Percentiles rank a stretch among this genome's conserved stretches.
Conservation (phyloP, 1,140 invertebrate genomes). For the Nautilus pompilius region DNA sequence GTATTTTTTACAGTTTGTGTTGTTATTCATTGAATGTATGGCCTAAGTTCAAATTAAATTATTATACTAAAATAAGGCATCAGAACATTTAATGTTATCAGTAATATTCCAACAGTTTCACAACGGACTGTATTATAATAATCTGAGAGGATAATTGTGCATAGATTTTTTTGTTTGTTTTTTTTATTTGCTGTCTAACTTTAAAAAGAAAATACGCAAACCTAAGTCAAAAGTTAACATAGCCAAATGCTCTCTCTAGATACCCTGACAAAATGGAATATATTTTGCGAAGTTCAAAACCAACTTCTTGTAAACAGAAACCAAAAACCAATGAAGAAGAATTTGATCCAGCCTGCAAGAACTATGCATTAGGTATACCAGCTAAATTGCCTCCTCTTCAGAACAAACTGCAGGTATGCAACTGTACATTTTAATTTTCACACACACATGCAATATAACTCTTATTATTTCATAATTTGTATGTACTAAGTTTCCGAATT, state of each 20-base stretch:
- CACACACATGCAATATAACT: too few species aligned
- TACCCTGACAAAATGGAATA: conserved; percentile 46
- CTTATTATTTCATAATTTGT: too few species aligned
- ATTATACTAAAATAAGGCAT: background rate
- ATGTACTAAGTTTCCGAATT: too few species aligned
- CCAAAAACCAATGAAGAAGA: conserved; percentile 18
- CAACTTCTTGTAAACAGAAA: conserved; percentile 35
- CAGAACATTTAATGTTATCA: background rate
- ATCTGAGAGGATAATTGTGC: background rate
- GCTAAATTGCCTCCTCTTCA: too few species aligned
- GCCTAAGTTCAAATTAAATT: background rate
- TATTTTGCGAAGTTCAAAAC: conserved; percentile 38
- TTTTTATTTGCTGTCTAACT: background rate
- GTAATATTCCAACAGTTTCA: too few species aligned
- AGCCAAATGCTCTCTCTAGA: conserved; percentile 14
- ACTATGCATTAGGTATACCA: conserved; percentile 34
- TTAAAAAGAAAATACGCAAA: background rate
- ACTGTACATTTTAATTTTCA: too few species aligned
- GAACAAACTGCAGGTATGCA: too few species aligned
- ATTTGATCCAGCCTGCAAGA: conserved; percentile 47
- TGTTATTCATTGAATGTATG: background rate
- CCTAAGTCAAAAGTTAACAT: background rate
- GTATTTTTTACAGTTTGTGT: background rate
- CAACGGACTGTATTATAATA: too few species aligned
- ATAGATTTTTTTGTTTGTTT: background rate